A percentile compares a stretch with the other conserved stretches of the same genome.
These are phyloP conservation scores for Collichthys lucidus DNA, from an alignment of 2,113 vertebrate species.

Conservation along the genomic window DNA sequence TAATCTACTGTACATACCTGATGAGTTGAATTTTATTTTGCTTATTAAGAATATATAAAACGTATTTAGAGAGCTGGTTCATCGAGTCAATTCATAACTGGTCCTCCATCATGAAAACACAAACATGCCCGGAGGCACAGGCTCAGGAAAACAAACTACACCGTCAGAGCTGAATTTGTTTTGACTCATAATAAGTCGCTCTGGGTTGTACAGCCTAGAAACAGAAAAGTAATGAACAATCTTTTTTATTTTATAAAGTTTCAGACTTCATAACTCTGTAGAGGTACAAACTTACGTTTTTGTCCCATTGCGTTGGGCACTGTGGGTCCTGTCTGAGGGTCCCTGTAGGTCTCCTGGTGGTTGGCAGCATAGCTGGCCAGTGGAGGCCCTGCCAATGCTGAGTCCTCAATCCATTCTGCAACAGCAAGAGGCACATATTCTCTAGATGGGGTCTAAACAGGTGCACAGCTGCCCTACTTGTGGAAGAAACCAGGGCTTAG, in stretches of 20 bases:
- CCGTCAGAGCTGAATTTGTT: constrained; percentile 34
- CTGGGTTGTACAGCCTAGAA: constrained; percentile 35
- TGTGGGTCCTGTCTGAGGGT: constrained; percentile 82
- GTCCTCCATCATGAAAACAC: constrained; percentile 41
- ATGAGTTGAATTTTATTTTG: constrained; percentile 16
- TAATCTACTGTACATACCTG: constrained; percentile 17
- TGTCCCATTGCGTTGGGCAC: constrained; percentile 80
- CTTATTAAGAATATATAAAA: constrained; percentile 24
- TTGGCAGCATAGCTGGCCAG: constrained; percentile 88
- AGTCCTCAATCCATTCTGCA: constrained; percentile 97
- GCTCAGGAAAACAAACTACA: constrained; percentile 47
- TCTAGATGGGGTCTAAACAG: constrained; percentile 60
- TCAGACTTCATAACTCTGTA: background rate
- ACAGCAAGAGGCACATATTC: constrained; percentile 76
- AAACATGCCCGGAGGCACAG: constrained; percentile 35
- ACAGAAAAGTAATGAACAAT: constrained; percentile 14
- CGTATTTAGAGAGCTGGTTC: constrained; percentile 24
- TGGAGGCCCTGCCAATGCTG: constrained; percentile 88
- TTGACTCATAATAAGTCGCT: constrained; percentile 50
- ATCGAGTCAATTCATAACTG: constrained; percentile 29
- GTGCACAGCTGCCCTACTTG: constrained; percentile 30
- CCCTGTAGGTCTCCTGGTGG: constrained; percentile 93
- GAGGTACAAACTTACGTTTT: constrained; percentile 80
- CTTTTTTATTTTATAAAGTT: constrained; percentile 5
- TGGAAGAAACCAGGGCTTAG: constrained; percentile 15